A percentile compares a stretch with the other conserved stretches of the same genome.
phyloP scores from a whole-genome alignment of 2,113 vertebrate species.

The Oostethus manadensis region DNA sequence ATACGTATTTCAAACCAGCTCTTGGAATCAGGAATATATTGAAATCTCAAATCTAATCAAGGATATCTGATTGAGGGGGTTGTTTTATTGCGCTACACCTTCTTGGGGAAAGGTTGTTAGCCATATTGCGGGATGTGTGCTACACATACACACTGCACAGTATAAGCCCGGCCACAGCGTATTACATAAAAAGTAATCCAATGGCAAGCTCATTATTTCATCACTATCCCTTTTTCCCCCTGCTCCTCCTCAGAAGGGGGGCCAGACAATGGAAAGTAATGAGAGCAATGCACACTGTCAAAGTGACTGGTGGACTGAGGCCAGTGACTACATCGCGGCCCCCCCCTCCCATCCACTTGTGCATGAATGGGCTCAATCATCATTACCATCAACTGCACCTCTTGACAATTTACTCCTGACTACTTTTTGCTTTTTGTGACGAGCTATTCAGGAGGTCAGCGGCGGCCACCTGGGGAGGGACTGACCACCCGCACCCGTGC shows the following conservation, averaged over 20 bases:
- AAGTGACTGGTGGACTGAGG: constrained; percentile 50
- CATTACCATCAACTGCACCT: constrained; percentile 68
- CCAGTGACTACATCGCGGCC: constrained; percentile 45
- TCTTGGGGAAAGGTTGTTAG: constrained; percentile 41
- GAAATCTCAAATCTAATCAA: constrained; percentile 19
- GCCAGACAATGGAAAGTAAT: constrained; percentile 72
- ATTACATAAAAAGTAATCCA: constrained; percentile 44
- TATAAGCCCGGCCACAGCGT: constrained; percentile 41
- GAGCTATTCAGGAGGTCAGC: constrained; percentile 60
- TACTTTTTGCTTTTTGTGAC: constrained; percentile 63
- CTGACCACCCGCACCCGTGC: constrained; percentile 61
- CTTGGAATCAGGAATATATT: constrained; percentile 12
- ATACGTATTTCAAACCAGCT: constrained; percentile 38
- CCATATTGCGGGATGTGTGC: constrained; percentile 33
- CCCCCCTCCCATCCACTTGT: constrained; percentile 63
- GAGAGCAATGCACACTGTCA: constrained; percentile 64
- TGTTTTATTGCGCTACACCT: constrained; percentile 13
- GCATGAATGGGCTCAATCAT: constrained; percentile 75
- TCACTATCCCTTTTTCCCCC: constrained; percentile 49
- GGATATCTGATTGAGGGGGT: constrained; percentile 35
- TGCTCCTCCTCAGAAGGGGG: constrained; percentile 29
- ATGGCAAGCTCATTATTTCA: constrained; percentile 63
- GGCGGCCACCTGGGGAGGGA: constrained; percentile 40
- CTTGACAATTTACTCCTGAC: constrained; percentile 53
- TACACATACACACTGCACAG: constrained; percentile 16